Evolutionary conservation across 2,888 invertebrate genomes (phyloP).

Genomic region (Pristionchus mayeri): DNA sequence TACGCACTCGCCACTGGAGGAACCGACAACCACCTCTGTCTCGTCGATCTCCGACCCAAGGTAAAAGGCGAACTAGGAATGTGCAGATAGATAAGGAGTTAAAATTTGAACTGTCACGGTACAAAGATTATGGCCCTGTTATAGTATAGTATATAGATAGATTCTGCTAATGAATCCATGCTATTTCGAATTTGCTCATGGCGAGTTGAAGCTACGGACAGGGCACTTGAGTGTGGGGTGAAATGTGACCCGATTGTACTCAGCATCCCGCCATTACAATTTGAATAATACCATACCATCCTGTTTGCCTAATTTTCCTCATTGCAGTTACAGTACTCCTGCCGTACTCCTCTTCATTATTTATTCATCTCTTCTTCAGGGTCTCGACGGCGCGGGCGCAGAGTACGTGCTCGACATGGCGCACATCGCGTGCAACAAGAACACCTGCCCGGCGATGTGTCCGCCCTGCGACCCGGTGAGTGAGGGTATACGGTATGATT

Average conservation of each 20-base stretch:
- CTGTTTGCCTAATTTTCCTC: no score
- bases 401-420: conserved; percentile 91
- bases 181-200: background rate
- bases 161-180: no score
- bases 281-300: no score
- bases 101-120: background rate
- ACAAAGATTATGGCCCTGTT: background rate
- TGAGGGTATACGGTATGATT: no score
- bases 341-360: background rate
- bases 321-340: no score
- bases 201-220: background rate
- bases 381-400: conserved; percentile 86
- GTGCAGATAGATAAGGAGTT: no score
- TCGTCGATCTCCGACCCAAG: conserved; percentile 87
- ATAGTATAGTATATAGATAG: no score
- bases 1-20: conserved; percentile 83
- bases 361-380: conserved; percentile 75
- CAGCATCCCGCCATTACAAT: no score
- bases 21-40: conserved; percentile 92
- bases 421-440: conserved; percentile 95
- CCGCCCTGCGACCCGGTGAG: conserved; percentile 88
- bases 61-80: no score
- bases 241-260: no score
- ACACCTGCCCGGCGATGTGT: conserved; percentile 95
- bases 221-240: background rate